A percentile compares a stretch with the other conserved stretches of the same genome.
These are phyloP conservation scores for Asteroscopus sphinx DNA, from an alignment of 2,888 invertebrate genomes.

Conservation along the genomic window DNA sequence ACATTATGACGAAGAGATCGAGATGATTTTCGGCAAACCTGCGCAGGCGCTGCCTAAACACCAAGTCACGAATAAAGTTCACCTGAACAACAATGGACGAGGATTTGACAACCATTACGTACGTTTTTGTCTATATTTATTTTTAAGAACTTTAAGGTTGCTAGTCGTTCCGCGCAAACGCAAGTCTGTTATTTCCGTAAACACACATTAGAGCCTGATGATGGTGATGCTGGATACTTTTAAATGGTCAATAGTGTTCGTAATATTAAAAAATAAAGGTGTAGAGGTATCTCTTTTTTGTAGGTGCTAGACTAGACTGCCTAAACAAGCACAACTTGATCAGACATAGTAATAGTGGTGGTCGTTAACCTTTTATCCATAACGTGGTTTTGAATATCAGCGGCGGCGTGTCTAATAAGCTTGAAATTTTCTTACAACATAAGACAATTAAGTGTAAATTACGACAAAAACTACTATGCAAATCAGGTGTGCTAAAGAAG, in stretches of 20 bases:
- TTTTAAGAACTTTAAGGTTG: too few relatives aligned
- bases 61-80: conserved; percentile 59
- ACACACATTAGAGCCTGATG: too few relatives aligned
- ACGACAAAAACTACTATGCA: neutral
- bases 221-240: too few relatives aligned
- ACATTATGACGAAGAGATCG: conserved; percentile 69
- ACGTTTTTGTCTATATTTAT: conserved; percentile 16
- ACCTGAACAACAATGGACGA: conserved; percentile 19
- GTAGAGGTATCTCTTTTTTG: too few relatives aligned
- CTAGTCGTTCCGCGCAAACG: too few relatives aligned
- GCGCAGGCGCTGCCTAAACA: conserved; percentile 60
- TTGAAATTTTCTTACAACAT: neutral
- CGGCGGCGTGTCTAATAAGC: neutral
- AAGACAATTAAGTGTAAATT: neutral
- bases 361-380: neutral
- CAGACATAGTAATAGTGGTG: neutral
- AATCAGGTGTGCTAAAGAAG: neutral
- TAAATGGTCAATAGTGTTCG: too few relatives aligned
- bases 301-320: too few relatives aligned
- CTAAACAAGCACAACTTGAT: too few relatives aligned
- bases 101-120: conserved; percentile 27
- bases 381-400: neutral
- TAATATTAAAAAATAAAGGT: too few relatives aligned
- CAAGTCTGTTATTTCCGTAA: too few relatives aligned
- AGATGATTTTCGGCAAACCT: conserved; percentile 78